These are phyloP conservation scores for Passer montanus DNA, from an alignment of 2,113 vertebrate genomes.

Conservation along the genomic window DNA sequence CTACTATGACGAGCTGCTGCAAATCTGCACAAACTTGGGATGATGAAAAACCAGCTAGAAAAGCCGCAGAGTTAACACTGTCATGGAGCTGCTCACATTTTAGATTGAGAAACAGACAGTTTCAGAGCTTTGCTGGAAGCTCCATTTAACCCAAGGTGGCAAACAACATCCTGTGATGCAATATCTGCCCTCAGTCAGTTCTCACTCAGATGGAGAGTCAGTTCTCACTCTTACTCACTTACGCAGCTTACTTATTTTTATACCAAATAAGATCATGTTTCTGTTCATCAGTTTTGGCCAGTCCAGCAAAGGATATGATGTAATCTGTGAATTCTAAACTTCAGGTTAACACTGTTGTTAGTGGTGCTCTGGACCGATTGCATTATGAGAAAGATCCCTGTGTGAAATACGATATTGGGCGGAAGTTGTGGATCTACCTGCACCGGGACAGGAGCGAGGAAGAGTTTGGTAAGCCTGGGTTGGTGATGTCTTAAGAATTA, in stretches of 20 bases:
- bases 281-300: not conserved
- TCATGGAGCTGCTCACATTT: not conserved
- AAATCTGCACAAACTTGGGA: not conserved
- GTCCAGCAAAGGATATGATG: not conserved
- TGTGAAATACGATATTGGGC: constrained; percentile 95
- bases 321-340: not conserved
- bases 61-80: not conserved
- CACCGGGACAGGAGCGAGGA: constrained; percentile 93
- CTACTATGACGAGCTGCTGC: not conserved
- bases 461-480: constrained; percentile 87
- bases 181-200: not conserved
- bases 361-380: constrained; percentile 91
- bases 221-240: too few species aligned
- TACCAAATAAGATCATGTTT: not conserved
- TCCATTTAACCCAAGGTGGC: not conserved
- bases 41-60: not conserved
- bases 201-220: not conserved
- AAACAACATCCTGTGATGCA: not conserved
- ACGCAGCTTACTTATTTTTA: not conserved
- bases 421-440: constrained; percentile 97
- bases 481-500: not conserved
- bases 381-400: constrained; percentile 99
- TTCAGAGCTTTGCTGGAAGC: not conserved
- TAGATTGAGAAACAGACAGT: not conserved
- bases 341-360: constrained; percentile 97